phyloP scores from a whole-genome alignment of 2,113 vertebrate species.

The Litocranius walleri region DNA sequence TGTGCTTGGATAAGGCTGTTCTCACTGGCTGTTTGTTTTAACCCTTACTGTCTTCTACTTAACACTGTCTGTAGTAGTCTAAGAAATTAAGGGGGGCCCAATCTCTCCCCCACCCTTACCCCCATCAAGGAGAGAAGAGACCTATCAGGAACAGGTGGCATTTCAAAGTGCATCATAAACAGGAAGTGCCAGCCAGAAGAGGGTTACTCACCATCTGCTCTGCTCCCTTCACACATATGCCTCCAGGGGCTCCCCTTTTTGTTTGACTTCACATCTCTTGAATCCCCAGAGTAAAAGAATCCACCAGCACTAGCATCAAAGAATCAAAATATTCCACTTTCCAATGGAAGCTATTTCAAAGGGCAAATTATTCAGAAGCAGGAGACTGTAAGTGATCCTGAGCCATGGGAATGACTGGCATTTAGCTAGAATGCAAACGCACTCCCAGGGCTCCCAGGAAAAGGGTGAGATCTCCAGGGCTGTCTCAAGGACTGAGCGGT shows the following conservation, averaged over 20 bases:
- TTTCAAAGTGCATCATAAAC: constrained; percentile 59
- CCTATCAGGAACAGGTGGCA: constrained; percentile 55
- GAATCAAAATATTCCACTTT: constrained; percentile 28
- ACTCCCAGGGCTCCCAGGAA: background rate
- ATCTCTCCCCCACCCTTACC: background rate
- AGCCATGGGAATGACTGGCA: constrained; percentile 31
- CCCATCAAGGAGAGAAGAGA: background rate
- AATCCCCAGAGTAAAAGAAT: constrained; percentile 41
- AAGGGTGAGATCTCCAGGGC: background rate
- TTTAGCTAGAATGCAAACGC: constrained; percentile 39
- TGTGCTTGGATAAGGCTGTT: background rate
- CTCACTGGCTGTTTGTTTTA: background rate
- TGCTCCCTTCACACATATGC: constrained; percentile 24
- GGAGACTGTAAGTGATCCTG: background rate
- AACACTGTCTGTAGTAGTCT: background rate
- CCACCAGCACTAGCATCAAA: background rate
- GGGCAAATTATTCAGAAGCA: background rate
- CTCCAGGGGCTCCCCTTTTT: constrained; percentile 20
- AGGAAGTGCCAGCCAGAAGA: constrained; percentile 44
- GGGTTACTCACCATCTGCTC: constrained; percentile 50
- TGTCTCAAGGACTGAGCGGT: background rate
- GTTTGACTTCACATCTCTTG: constrained; percentile 16
- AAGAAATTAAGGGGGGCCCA: constrained; percentile 26
- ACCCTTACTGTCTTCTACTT: constrained; percentile 13
- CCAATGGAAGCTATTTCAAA: constrained; percentile 48